Evolutionary conservation across 23 tunicate species (phyloP), one percentile per base, ranked within the genome.

Genomic region (Halocynthia roretzi): DNA sequence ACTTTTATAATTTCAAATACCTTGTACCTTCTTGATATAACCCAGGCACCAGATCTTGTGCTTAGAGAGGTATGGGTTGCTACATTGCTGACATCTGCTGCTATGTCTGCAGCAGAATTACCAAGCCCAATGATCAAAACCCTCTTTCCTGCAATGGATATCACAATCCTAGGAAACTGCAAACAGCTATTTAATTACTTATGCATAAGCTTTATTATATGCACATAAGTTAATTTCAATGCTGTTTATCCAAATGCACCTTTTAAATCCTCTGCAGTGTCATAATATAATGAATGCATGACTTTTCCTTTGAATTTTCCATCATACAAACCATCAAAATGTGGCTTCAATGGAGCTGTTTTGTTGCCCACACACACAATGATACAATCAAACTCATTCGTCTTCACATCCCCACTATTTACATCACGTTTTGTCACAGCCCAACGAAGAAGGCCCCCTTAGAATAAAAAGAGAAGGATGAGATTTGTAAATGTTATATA

Each of bases 21-120:
- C 62, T 20, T 61, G 9, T 57, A 55, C 7, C 75, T 65, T 71
- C 93, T 63, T 10, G 93, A 83, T 20, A 82, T 8, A n/a, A 87
- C 60, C 93, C 93, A 87, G 6, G 62, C 49, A 5, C 93, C 87
- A 7, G 79, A 51, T 8, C 83, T 61, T 8, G 83, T 53, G 69
- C 93, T 82, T 62, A 87, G 65, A 20, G 76, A 62, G 7, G 84
- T 77, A 7, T 65, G 64, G n/a, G 77, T 65, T 44, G 86, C 74
- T 12, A 63, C 56, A 14, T 50, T 63, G 8, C 87, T 0, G n/a
- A 51, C 23, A 7, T 77, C 86, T 0, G 22, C 71, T 6, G 86
- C 86, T 7, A 87, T 70, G 73, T 87, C 93, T 61, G 77, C 64
- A 8, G 86, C 93, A 5, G 93, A 82, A 55, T 71, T 77, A 12